These are phyloP conservation scores for Phyllotreta cruciferae DNA, from an alignment of 2,888 invertebrate genomes.

Conservation along the genomic window DNA sequence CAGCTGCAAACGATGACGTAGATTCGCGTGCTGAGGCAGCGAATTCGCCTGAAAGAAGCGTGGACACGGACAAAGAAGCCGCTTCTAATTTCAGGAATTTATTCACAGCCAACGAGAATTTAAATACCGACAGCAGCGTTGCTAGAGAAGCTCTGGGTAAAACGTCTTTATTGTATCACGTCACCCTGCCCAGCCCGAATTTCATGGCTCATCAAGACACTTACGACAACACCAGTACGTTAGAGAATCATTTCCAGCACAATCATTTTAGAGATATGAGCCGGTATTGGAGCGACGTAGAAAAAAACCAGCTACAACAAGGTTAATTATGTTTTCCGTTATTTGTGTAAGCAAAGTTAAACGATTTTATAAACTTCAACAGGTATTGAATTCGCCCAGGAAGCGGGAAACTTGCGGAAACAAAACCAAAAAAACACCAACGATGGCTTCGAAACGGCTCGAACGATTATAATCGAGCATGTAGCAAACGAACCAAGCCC, in stretches of 20 bases:
- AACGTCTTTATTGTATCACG: constrained; percentile 31
- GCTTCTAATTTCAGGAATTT: constrained; percentile 36
- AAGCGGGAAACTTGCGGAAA: constrained; percentile 21
- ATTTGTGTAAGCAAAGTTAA: not conserved
- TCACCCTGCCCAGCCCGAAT: constrained; percentile 28
- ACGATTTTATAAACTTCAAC: not conserved
- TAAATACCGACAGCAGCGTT: constrained; percentile 39
- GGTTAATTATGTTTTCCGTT: constrained; percentile 9
- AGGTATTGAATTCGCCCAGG: constrained; percentile 36
- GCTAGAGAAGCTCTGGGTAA: constrained; percentile 25
- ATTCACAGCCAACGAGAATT: constrained; percentile 37
- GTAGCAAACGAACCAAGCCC: not conserved
- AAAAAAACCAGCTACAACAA: constrained; percentile 38
- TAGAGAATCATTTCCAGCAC: constrained; percentile 24
- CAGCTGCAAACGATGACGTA: not conserved
- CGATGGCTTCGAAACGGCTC: constrained; percentile 41
- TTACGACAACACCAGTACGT: not conserved
- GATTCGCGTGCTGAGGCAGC: not conserved
- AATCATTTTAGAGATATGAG: constrained; percentile 42
- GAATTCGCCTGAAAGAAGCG: constrained; percentile 11
- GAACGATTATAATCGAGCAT: constrained; percentile 39
- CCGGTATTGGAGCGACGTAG: constrained; percentile 36
- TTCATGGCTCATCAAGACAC: not conserved
- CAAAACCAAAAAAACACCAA: constrained; percentile 2
- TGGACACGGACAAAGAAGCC: constrained; percentile 23